Conservation (phyloP, 1,140 invertebrate species). For the Cotesia chilonis region DNA sequence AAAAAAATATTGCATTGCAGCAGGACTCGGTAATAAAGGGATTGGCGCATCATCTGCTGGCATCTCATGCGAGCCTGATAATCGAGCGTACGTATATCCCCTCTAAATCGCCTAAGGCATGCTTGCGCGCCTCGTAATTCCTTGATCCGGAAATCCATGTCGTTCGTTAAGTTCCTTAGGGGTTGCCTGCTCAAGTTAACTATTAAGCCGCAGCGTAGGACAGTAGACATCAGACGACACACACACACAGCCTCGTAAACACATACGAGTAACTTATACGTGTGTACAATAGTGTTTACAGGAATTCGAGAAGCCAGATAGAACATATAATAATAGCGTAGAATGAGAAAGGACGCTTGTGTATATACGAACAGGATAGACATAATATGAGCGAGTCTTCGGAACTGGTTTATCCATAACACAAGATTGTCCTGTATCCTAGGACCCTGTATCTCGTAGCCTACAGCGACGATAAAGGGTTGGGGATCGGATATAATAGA, state of each 20-base stretch:
- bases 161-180: conserved; percentile 20
- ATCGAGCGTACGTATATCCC: conserved; percentile 57
- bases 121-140: conserved; percentile 37
- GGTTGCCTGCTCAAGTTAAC: conserved; percentile 20
- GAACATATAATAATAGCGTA: too few relatives aligned
- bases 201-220: conserved; percentile 1
- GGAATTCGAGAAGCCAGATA: too few relatives aligned
- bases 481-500: too few relatives aligned
- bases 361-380: too few relatives aligned
- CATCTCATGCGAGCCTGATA: conserved; percentile 55
- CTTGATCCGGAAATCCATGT: conserved; percentile 46
- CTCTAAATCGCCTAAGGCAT: conserved; percentile 55
- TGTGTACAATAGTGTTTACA: too few relatives aligned
- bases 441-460: too few relatives aligned
- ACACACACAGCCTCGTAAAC: neutral
- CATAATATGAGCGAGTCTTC: too few relatives aligned
- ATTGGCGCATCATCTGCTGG: conserved; percentile 10
- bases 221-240: neutral
- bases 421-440: too few relatives aligned
- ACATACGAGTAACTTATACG: too few relatives aligned
- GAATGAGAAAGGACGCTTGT: too few relatives aligned
- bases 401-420: too few relatives aligned
- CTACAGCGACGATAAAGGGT: too few relatives aligned
- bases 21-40: neutral
- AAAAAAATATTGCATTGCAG: neutral